These are phyloP conservation scores for Enteromius unitaeniatus DNA, from an alignment of 2,797 vertebrate genomes.

Conservation along the genomic window DNA sequence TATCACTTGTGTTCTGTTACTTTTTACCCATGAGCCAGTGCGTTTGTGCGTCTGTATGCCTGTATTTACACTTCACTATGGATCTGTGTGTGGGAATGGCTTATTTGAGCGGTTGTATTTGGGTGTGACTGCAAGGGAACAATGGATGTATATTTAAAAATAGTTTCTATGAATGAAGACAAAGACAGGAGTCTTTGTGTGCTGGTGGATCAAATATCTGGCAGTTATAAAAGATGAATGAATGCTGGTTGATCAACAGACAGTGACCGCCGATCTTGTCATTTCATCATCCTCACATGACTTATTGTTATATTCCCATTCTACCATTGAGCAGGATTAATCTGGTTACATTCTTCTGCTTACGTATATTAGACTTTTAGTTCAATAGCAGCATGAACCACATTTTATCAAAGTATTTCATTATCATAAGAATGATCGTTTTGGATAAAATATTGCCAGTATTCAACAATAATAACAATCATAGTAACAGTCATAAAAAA, in stretches of 20 bases:
- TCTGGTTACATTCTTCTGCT: constrained; percentile 8
- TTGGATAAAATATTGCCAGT: not conserved
- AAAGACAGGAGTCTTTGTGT: not conserved
- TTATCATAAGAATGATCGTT: no score
- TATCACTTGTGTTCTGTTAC: constrained; percentile 38
- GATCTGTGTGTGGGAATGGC: constrained; percentile 70
- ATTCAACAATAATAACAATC: not conserved
- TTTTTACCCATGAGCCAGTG: constrained; percentile 28
- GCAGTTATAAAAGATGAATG: constrained; percentile 53
- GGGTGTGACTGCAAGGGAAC: constrained; percentile 53
- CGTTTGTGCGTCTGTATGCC: constrained; percentile 1
- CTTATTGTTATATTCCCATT: not conserved
- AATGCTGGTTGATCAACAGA: constrained; percentile 1
- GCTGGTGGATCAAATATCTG: constrained; percentile 47
- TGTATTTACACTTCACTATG: constrained; percentile 34
- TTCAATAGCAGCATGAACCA: not conserved
- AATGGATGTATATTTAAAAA: constrained; percentile 52
- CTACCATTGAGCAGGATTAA: not conserved
- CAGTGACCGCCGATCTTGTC: not conserved
- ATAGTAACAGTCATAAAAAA: not conserved
- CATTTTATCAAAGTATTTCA: not conserved
- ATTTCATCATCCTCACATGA: constrained; percentile 16
- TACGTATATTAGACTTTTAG: not conserved
- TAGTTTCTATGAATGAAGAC: constrained; percentile 52
- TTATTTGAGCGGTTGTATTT: constrained; percentile 39